phyloP scores from a whole-genome alignment of 2,888 invertebrate genomes.

The Stenchaetothrips biformis region DNA sequence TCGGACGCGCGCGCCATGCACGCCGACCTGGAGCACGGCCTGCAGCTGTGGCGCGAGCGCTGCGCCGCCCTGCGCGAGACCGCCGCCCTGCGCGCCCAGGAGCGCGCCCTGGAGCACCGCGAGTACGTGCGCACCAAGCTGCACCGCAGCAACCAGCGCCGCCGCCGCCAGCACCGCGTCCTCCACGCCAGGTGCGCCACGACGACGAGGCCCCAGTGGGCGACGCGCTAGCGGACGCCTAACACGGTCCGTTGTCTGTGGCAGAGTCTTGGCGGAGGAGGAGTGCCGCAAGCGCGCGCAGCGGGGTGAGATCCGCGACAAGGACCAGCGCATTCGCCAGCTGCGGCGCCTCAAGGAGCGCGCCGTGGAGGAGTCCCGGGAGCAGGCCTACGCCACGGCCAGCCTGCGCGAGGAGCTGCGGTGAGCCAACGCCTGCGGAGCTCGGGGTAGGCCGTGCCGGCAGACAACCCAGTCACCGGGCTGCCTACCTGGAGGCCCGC shows the following conservation, averaged over 20 bases:
- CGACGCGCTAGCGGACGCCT: too few relatives aligned
- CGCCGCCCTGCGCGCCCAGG: background rate
- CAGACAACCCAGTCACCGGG: background rate
- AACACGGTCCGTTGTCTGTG: too few relatives aligned
- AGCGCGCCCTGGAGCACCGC: constrained; percentile 2
- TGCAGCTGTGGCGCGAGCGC: constrained; percentile 21
- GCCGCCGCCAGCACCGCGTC: constrained; percentile 7
- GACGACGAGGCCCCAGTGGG: too few relatives aligned
- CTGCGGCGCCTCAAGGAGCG: background rate
- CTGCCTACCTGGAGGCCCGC: background rate
- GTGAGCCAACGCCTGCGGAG: background rate
- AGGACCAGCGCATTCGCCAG: constrained; percentile 19
- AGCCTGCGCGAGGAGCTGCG: constrained; percentile 17
- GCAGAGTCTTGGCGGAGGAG: background rate
- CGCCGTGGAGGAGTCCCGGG: constrained; percentile 8
- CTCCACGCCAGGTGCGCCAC: background rate
- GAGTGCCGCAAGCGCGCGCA: background rate
- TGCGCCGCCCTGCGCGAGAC: constrained; percentile 1
- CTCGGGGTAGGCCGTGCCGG: background rate
- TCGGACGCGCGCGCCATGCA: constrained; percentile 2
- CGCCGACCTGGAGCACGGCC: constrained; percentile 14
- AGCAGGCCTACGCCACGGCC: constrained; percentile 18
- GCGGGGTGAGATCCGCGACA: background rate
- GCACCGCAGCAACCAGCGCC: constrained; percentile 5
- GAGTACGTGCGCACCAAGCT: background rate